These are phyloP conservation scores for Loris lydekkerianus DNA, from an alignment of 2,797 vertebrate species.

Conservation along the genomic window DNA sequence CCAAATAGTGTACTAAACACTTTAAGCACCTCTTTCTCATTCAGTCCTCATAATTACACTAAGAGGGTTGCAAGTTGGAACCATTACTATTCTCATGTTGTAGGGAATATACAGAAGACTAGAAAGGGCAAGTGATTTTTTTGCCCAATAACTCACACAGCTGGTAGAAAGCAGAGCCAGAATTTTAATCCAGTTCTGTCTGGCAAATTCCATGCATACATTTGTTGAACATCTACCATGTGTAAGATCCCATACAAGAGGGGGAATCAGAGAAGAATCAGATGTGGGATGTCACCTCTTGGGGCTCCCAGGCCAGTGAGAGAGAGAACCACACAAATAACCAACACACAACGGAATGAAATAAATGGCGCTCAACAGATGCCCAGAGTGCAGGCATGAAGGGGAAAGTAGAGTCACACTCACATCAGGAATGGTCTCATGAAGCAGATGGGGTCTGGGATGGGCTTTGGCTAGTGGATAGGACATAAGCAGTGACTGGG, in stretches of 20 bases:
- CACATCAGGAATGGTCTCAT: neutral
- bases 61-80: neutral
- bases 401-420: neutral
- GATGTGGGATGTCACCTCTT: neutral
- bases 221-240: neutral
- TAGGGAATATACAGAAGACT: neutral
- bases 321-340: neutral
- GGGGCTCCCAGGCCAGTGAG: neutral
- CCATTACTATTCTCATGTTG: neutral
- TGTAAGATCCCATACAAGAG: neutral
- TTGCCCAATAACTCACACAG: neutral
- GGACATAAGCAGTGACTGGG: neutral
- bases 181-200: conserved; percentile 12
- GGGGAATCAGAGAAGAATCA: neutral
- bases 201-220: neutral
- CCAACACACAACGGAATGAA: neutral
- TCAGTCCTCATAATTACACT: neutral
- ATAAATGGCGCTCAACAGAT: neutral
- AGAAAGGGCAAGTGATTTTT: neutral
- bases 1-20: neutral
- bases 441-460: neutral
- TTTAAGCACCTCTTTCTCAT: neutral
- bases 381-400: neutral
- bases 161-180: neutral
- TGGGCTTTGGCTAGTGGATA: neutral